These are phyloP conservation scores for Hydraecia micacea DNA, from an alignment of 2,888 invertebrate genomes.

Conservation along the genomic window DNA sequence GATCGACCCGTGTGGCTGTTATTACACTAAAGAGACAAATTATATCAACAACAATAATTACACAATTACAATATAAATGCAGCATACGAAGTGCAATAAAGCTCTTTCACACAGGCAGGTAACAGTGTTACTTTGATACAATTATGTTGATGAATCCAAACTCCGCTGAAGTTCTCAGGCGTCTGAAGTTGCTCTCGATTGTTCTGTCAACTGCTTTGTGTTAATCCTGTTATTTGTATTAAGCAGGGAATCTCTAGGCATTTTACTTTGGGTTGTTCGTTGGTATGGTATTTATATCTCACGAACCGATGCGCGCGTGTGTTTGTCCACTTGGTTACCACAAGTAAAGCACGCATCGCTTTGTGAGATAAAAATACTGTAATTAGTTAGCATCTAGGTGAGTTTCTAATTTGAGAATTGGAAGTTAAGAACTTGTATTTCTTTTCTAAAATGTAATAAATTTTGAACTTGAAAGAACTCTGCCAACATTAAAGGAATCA, in stretches of 20 bases:
- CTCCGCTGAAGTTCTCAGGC: conserved; percentile 46
- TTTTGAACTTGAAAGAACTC: background rate
- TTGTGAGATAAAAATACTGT: background rate
- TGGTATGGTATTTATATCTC: background rate
- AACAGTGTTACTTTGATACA: conserved; percentile 55
- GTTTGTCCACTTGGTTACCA: background rate
- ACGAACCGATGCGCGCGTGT: background rate
- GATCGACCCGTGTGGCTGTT: background rate
- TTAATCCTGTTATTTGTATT: conserved; percentile 44
- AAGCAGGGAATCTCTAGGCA: conserved; percentile 14
- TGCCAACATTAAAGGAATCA: too few relatives aligned
- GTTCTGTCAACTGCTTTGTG: conserved; percentile 50
- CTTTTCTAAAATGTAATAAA: background rate
- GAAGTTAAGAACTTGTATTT: background rate
- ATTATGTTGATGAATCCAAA: conserved; percentile 63
- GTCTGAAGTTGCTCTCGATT: conserved; percentile 41
- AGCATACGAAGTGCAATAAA: conserved; percentile 27
- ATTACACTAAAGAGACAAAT: background rate
- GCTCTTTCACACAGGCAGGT: conserved; percentile 49
- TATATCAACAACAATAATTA: background rate
- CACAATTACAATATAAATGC: background rate
- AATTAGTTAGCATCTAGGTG: background rate
- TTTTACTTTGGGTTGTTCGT: conserved; percentile 17
- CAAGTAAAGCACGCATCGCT: background rate
- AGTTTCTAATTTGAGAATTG: background rate